Percentiles rank a stretch among this genome's conserved stretches.
Conservation (phyloP, 1,140 invertebrate genomes). For the Colletes gigas region DNA sequence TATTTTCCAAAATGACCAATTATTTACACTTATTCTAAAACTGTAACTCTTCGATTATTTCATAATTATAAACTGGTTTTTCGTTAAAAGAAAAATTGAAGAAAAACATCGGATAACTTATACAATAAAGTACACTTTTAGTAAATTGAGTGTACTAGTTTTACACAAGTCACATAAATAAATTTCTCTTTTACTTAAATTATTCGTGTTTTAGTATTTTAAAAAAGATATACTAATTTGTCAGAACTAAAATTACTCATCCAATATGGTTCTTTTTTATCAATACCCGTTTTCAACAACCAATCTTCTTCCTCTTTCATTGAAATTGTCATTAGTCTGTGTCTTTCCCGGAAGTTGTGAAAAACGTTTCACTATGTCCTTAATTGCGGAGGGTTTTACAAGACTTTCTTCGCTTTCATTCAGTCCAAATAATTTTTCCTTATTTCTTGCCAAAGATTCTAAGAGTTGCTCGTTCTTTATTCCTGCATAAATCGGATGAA, state of each 20-base stretch:
- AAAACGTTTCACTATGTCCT: constrained; percentile 4
- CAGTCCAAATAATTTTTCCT: not conserved
- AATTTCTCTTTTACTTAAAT: no score
- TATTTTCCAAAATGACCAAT: no score
- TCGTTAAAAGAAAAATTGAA: no score
- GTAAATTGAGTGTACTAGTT: no score
- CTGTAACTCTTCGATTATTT: no score
- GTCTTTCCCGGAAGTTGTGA: not conserved
- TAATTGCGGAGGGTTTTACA: constrained; percentile 12
- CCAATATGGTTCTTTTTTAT: not conserved
- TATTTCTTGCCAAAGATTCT: not conserved
- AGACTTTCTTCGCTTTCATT: not conserved
- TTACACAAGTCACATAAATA: no score
- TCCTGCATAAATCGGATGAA: constrained; percentile 45
- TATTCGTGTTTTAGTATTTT: no score
- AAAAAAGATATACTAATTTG: not conserved
- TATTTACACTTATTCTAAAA: no score
- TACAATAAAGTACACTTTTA: no score
- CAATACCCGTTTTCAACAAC: not conserved
- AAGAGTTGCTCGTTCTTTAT: constrained; percentile 15
- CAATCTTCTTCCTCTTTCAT: not conserved
- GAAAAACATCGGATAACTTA: no score
- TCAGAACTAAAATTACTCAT: not conserved
- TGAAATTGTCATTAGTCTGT: not conserved
- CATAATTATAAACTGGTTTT: no score